Base-by-base conservation (phyloP, 2,888 invertebrate genomes). In the Scaptomyza flava region DNA sequence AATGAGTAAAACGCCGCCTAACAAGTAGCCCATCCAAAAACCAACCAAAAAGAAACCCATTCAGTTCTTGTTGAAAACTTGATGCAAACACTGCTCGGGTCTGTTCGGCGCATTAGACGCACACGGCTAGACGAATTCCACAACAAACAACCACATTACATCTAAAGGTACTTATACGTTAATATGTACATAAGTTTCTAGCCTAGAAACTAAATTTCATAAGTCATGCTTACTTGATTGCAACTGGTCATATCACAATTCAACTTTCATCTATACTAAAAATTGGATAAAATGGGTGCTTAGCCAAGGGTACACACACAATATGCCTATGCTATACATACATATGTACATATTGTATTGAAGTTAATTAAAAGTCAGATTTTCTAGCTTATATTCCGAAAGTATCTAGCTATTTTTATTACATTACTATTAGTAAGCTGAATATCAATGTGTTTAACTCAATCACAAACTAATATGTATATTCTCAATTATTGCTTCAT, bases 41-140 rank as follows among this genome's bases (percentile, higher is more conserved):
- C 53, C 12, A 46, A 38, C 33, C 33, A 14, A 38, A 30, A 38
- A 12, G 34, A 34, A 50, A 17, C n/a, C 42, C 38, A 14, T 38
- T n/a, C 27, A 5, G 36, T 36, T n/a, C 60, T 20, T 17, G n/a
- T 30, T 38, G 12, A 70, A 72, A 87, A 68, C 60, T 86, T 83
- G 75, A 48, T 68, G 72, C 85, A 81, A 81, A 84, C 84, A 87
- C 66, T 71, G 41, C 2, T 17, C n/a, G 41, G 70, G 70, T 86
- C 79, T 85, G 88, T 85, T 85, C 88, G 84, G 69, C 86, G 70
- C 81, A 86, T 78, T 80, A 76, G 72, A 71, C 70, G 69, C 78
- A 72, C 72, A 70, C 72, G 72, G 62, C 85, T 71, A 72, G 63
- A 66, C 67, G 59, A 57, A 36, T 36, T 34, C 41, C 30, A 50